phyloP scores from a whole-genome alignment of 2,888 invertebrate species.

The Trypoxylon attenuatum region DNA sequence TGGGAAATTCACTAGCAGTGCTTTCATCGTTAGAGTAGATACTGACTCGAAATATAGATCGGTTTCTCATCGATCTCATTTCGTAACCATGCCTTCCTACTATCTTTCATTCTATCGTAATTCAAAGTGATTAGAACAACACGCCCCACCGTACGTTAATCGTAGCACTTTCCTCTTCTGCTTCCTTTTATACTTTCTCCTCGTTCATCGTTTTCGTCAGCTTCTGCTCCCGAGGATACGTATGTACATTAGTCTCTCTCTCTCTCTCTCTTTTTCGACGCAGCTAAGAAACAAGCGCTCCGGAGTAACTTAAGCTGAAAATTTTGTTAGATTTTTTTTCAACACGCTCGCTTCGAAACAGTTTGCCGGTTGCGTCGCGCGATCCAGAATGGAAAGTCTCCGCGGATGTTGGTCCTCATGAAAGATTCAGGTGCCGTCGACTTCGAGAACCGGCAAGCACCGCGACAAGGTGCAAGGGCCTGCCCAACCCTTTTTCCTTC shows the following conservation, averaged over 20 bases:
- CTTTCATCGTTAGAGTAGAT: conserved; percentile 38
- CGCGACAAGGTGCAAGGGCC: background rate
- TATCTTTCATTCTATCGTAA: background rate
- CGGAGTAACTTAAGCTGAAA: conserved; percentile 10
- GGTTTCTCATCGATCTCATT: no score
- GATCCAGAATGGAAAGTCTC: conserved; percentile 1
- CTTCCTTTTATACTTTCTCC: background rate
- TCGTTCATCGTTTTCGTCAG: conserved; percentile 51
- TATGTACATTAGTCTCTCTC: background rate
- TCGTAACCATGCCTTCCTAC: no score
- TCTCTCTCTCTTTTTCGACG: background rate
- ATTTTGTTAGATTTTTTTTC: conserved; percentile 3
- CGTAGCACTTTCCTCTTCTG: conserved; percentile 11
- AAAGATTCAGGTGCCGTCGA: background rate
- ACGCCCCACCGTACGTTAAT: conserved; percentile 27
- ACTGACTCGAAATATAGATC: no score
- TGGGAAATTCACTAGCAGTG: conserved; percentile 32
- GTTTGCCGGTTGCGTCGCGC: conserved; percentile 4
- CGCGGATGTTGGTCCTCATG: no score
- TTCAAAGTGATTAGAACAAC: conserved; percentile 21
- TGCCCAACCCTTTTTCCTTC: no score
- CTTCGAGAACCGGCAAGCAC: background rate
- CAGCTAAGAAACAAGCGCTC: conserved; percentile 6
- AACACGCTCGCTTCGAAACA: conserved; percentile 13
- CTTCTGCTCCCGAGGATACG: conserved; percentile 12